Evolutionary conservation across 2,797 vertebrate genomes (phyloP), one percentile per base, ranked within the genome.

Genomic region (Prunella strophiata): DNA sequence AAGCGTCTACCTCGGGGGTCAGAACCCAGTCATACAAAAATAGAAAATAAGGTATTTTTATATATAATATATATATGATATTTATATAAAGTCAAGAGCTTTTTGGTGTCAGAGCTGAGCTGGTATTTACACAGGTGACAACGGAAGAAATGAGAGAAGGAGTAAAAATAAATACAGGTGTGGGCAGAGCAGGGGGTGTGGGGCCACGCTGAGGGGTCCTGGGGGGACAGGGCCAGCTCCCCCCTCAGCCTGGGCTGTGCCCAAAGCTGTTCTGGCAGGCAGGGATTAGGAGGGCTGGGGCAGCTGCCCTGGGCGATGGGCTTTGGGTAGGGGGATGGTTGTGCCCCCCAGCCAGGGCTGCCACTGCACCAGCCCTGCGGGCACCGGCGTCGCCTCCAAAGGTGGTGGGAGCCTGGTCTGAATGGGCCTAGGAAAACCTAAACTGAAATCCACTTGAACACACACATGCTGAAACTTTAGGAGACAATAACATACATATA

Each of bases 71-170:
- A 93, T 96, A 95, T 92, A 94, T 89, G 89, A 34, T 80, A 94
- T 95, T 96, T 88, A 91, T 96, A 96, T 84, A 94, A 96, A 95
- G 93, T 85, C 92, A 67, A 74, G 36, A 73, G 85, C 61, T 93
- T 82, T 89, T 89, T 8, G 19, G 93, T 93, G 83, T 78, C 83
- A 84, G 94, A 90, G 85, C 74, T 52, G 72, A 83, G 88, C 73
- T 89, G 94, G 85, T 96, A 95, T 96, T 94, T 96, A 96, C 96
- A 96, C 72, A 80, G 82, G 88, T 91, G 81, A 91, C 92, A 94
- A 92, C 5, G n/a, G 72, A 77, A 91, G 62, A 89, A 76, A 94
- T 25, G 47, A 62, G 85, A 87, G 75, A 81, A 91, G 75, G 52
- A 85, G 62, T 71, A 59, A 85, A 95, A 96, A 96, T 96, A 96